These are phyloP conservation scores for Platysternon megacephalum DNA, from an alignment of 2,113 vertebrate species.

Conservation along the genomic window DNA sequence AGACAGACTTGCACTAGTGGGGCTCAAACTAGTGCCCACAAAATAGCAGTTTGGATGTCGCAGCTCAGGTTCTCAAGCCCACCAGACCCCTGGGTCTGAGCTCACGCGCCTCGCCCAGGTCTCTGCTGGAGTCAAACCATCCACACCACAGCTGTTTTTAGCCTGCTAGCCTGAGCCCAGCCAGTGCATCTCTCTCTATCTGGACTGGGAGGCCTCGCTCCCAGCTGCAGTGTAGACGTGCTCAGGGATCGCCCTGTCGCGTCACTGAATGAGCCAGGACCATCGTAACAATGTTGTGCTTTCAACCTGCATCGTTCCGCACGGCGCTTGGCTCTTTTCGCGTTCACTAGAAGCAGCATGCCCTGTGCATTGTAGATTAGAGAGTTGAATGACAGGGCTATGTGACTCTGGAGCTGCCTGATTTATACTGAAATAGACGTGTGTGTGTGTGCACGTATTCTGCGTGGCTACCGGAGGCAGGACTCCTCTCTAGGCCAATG, in stretches of 20 bases:
- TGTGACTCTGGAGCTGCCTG: not conserved
- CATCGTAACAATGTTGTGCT: not conserved
- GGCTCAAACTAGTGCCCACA: not conserved
- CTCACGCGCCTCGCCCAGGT: not conserved
- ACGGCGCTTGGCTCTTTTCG: not conserved
- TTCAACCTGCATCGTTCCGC: not conserved
- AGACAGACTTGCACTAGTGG: not conserved
- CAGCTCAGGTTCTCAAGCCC: not conserved
- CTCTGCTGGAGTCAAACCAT: not conserved
- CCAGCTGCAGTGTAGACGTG: too few relatives aligned
- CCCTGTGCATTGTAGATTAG: not conserved
- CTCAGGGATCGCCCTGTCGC: not conserved
- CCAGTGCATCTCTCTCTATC: not conserved
- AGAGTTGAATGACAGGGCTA: not conserved
- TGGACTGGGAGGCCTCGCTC: not conserved
- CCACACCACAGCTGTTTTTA: not conserved
- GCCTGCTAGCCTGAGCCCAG: not conserved
- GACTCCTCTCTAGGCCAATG: not conserved
- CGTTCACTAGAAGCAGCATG: not conserved
- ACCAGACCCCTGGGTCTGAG: too few relatives aligned
- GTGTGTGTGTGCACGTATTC: not conserved
- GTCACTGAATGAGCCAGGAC: not conserved
- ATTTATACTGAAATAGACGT: not conserved
- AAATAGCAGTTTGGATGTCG: not conserved
- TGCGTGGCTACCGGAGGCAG: not conserved